Conservation (phyloP, 2,888 invertebrate species). For the Gasteruption jaculator region DNA sequence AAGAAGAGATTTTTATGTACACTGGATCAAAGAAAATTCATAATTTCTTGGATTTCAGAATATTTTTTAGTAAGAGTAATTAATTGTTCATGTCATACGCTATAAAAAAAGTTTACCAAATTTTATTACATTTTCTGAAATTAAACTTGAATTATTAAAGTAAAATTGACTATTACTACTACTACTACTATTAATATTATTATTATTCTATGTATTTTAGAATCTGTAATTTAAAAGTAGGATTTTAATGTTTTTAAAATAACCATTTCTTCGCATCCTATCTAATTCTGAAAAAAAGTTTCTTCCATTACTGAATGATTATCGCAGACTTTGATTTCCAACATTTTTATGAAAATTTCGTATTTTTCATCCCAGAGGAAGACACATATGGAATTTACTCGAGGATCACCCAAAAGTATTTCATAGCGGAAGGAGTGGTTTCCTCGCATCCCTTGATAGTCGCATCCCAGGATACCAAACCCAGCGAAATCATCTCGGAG, state of each 20-base stretch:
- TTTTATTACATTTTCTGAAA: no score
- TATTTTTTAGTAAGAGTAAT: no score
- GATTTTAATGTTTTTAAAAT: not conserved
- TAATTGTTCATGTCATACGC: no score
- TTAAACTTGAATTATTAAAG: no score
- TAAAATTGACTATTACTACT: not conserved
- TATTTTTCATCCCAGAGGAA: conserved; percentile 66
- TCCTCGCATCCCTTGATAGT: conserved; percentile 70
- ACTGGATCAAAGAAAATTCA: no score
- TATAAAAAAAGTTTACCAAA: not conserved
- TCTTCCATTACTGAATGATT: no score
- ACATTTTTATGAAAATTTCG: conserved; percentile 3
- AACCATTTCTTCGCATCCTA: not conserved
- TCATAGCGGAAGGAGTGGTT: conserved; percentile 80
- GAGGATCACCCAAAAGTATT: conserved; percentile 76
- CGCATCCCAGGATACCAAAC: conserved; percentile 69
- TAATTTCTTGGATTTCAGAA: no score
- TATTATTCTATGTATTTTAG: not conserved
- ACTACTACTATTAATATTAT: conserved; percentile 2
- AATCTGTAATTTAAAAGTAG: conserved; percentile 1
- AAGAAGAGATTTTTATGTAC: no score
- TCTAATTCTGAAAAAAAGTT: not conserved
- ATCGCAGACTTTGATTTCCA: not conserved
- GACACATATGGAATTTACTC: conserved; percentile 76
- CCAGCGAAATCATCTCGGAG: conserved; percentile 60